phyloP scores from a whole-genome alignment of 2,113 vertebrate species.

The Glareola pratincola region DNA sequence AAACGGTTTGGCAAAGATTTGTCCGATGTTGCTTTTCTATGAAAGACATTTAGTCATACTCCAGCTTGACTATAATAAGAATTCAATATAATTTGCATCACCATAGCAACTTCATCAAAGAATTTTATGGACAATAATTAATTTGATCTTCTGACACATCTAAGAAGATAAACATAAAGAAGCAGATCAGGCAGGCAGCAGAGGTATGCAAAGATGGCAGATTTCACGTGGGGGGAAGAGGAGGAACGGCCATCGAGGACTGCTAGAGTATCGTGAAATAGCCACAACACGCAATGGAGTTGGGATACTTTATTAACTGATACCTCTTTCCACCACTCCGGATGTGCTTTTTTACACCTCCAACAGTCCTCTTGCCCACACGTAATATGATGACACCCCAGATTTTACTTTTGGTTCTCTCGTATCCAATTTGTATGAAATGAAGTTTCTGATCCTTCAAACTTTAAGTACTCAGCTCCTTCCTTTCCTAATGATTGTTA shows the following conservation, averaged over 20 bases:
- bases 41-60: background rate
- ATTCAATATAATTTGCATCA: background rate
- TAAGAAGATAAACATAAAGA: background rate
- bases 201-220: background rate
- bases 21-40: background rate
- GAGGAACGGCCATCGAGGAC: background rate
- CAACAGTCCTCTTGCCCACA: background rate
- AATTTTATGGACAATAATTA: background rate
- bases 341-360: background rate
- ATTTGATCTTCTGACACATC: background rate
- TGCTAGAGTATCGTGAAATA: background rate
- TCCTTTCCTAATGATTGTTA: background rate
- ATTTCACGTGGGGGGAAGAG: background rate
- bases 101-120: background rate
- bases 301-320: background rate
- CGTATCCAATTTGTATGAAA: background rate
- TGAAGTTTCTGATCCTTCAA: background rate
- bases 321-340: background rate
- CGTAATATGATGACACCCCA: accelerated
- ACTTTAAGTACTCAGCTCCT: background rate
- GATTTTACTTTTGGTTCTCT: background rate
- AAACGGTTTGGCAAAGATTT: background rate
- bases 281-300: background rate
- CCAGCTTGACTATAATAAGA: background rate
- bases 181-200: background rate